A percentile compares a stretch with the other conserved stretches of the same genome.
phyloP scores from a whole-genome alignment of 1,140 invertebrate genomes.

The Listronotus oregonensis region DNA sequence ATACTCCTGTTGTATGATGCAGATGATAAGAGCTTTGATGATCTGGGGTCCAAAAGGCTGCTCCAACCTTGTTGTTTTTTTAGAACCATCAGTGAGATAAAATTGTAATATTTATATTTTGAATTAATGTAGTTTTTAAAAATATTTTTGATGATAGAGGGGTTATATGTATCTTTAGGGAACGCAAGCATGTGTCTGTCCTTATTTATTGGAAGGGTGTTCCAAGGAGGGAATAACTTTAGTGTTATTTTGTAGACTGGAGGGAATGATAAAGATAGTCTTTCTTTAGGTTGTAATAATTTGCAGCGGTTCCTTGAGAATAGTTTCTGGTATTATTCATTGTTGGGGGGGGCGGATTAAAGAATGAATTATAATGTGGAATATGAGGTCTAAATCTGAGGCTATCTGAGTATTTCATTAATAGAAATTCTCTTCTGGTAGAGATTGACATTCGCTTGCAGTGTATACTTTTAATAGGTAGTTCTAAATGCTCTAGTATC shows the following conservation, averaged over 20 bases:
- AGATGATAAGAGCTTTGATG: background rate
- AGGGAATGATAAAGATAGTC: too few relatives aligned
- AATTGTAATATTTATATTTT: constrained; percentile 17
- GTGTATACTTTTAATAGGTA: constrained; percentile 9
- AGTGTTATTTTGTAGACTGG: too few relatives aligned
- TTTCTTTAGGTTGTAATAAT: too few relatives aligned
- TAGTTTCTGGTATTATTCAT: too few relatives aligned
- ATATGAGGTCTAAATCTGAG: background rate
- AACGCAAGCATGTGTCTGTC: too few relatives aligned
- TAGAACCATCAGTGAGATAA: constrained; percentile 18
- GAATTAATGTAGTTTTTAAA: background rate
- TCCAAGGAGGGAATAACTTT: too few relatives aligned
- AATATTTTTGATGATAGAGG: background rate
- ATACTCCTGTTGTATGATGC: constrained; percentile 5
- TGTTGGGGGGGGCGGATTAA: background rate
- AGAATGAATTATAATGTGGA: background rate
- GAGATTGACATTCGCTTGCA: constrained; percentile 8
- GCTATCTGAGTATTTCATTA: background rate
- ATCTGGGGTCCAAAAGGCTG: constrained; percentile 2
- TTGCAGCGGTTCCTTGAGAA: too few relatives aligned
- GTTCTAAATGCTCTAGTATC: constrained; percentile 24
- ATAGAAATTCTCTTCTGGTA: background rate
- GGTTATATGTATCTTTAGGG: background rate
- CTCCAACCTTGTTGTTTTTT: constrained; percentile 4
- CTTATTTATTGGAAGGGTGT: too few relatives aligned